Base-by-base conservation (phyloP, 2,797 vertebrate genomes). In the Knipowitschia caucasica region DNA sequence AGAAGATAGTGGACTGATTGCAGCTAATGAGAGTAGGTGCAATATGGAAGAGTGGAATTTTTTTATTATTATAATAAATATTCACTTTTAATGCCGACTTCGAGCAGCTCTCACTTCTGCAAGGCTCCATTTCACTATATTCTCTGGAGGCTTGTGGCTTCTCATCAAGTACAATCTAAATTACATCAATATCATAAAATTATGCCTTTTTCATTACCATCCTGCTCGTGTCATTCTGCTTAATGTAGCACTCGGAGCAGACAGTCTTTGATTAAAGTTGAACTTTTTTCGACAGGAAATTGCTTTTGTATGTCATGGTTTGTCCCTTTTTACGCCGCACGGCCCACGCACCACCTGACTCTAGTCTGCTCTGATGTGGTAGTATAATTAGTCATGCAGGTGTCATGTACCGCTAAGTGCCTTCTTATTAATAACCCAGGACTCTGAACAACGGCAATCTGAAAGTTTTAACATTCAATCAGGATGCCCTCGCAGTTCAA, bases 231-330 rank as follows among this genome's bases (percentile, higher is more conserved):
- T 47, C 20, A 59, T 59, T 45, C 53, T 84, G 77, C 77, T 82
- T 82, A 71, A 85, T 84, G 83, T 47, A 88, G 64, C 44, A 59
- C 42, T 61, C 63, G 36, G 42, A 61, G 62, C 51, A 59, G 53
- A 71, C 77, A 43, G 50, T 50, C 56, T 65, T 70, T 62, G 58
- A 68, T 69, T 77, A 59, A 78, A 70, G 71, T 78, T 34, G 70
- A 35, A 61, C 52, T 64, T 67, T 66, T 75, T 71, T 64, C 69
- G 60, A 68, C 42, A n/a, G 65, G 55, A 74, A 73, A 59, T 67
- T 31, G 74, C 54, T 49, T 52, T 8, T 20, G 64, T 64, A 50
- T 30, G 57, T 69, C 39, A 59, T 34, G 66, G 45, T 67, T 71
- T 62, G 12, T 58, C 29, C 53, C 62, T 53, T 71, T 33, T 54